Evolutionary conservation across 2,113 vertebrate species (phyloP).

Genomic region (Actenoides hombroni): DNA sequence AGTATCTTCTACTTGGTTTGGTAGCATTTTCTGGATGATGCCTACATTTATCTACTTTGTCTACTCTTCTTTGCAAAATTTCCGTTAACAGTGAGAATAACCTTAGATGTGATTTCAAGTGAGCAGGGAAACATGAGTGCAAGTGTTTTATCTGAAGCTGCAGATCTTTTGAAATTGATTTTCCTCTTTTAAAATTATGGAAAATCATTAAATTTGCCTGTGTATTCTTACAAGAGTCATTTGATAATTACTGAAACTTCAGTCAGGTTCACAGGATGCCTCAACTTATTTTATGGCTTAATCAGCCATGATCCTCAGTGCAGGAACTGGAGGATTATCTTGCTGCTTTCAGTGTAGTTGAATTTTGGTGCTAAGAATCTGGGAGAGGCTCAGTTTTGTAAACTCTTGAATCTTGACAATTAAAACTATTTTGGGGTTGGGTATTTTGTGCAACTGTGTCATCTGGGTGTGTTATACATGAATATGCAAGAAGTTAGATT

Average conservation of each 20-base stretch:
- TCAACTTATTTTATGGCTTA: neutral
- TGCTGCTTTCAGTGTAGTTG: neutral
- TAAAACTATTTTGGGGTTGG: neutral
- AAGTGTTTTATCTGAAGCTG: neutral
- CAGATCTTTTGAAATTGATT: neutral
- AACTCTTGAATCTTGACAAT: neutral
- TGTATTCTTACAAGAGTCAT: neutral
- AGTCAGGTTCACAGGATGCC: rapidly evolving
- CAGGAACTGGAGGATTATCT: neutral
- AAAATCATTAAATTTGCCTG: neutral
- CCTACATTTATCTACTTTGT: neutral
- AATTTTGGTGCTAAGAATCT: neutral
- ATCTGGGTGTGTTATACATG: neutral
- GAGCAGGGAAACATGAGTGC: neutral
- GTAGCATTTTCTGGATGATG: neutral
- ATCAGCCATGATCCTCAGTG: neutral
- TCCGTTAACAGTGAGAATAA: neutral
- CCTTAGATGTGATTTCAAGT: neutral
- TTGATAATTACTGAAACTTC: neutral
- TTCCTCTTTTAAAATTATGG: neutral
- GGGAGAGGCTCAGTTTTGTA: neutral
- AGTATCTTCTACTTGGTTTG: neutral
- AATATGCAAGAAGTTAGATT: neutral
- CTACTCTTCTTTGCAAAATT: neutral
- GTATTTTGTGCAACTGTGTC: neutral